A percentile compares a stretch with the other conserved stretches of the same genome.
phyloP scores from a whole-genome alignment of 2,113 vertebrate species.

The Cavia porcellus region DNA sequence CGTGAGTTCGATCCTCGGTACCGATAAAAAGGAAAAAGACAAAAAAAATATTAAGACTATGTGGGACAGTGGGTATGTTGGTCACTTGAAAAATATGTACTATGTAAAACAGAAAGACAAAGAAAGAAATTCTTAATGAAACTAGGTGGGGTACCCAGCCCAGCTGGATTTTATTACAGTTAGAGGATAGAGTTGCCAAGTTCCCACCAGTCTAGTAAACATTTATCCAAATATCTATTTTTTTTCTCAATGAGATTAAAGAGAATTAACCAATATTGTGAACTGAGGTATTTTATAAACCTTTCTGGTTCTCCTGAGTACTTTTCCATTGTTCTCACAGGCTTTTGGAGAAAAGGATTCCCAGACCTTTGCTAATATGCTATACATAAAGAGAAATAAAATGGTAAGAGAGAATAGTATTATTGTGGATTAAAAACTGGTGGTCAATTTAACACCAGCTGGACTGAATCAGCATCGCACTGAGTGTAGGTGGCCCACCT shows the following conservation, averaged over 20 bases:
- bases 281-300: background rate
- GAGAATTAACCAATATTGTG: background rate
- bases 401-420: background rate
- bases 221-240: conserved; percentile 32
- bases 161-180: background rate
- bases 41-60: background rate
- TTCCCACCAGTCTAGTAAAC: background rate
- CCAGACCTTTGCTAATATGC: background rate
- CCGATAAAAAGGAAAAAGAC: no score
- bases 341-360: background rate
- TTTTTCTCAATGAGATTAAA: background rate
- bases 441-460: no score
- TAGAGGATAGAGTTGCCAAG: background rate
- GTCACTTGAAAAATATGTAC: background rate
- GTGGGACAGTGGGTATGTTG: background rate
- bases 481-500: no score
- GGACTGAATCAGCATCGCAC: no score
- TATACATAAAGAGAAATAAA: background rate
- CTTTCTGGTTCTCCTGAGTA: conserved; percentile 17
- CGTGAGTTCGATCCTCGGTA: no score
- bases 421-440: no score
- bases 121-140: background rate
- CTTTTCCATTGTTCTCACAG: background rate
- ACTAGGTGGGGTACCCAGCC: background rate
- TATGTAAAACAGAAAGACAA: background rate